Conservation (phyloP, 2,888 invertebrate genomes). For the Eupithecia vulgata region DNA sequence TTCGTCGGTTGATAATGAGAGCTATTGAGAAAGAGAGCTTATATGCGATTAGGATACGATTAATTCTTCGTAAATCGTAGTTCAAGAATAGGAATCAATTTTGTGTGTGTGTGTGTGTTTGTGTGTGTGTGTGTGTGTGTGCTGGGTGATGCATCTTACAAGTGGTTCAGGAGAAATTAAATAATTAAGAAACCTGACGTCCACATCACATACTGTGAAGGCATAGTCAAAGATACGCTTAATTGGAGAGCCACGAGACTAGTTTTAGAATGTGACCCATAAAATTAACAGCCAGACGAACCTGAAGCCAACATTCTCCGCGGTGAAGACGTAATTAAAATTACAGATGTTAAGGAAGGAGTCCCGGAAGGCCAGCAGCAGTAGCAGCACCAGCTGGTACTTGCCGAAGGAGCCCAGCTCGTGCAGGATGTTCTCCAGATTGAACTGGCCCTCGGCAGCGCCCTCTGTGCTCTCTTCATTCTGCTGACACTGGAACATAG, state of each 20-base stretch:
- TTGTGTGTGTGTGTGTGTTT: too few relatives aligned
- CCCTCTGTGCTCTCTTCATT: conserved; percentile 36
- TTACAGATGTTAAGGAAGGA: conserved; percentile 82
- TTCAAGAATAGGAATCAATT: not conserved
- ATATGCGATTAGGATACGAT: not conserved
- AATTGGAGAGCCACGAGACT: too few relatives aligned
- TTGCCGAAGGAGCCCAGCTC: conserved; percentile 84
- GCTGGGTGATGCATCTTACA: not conserved
- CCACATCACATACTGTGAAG: too few relatives aligned
- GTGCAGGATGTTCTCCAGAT: conserved; percentile 78
- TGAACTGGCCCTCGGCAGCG: conserved; percentile 63
- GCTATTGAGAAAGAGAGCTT: not conserved
- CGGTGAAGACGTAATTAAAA: conserved; percentile 83
- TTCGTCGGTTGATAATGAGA: not conserved
- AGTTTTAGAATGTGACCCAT: too few relatives aligned
- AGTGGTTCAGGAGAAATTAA: not conserved
- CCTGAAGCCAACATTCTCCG: conserved; percentile 83
- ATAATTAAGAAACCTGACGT: too few relatives aligned
- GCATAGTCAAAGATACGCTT: too few relatives aligned
- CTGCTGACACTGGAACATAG: conserved; percentile 9
- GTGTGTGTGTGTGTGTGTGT: too few relatives aligned
- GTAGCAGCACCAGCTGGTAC: conserved; percentile 81
- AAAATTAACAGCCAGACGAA: conserved; percentile 43
- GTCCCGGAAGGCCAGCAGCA: conserved; percentile 82
- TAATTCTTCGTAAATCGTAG: too few relatives aligned